Evolutionary conservation across 2,888 invertebrate species (phyloP), one percentile per base, ranked within the genome.

Genomic region (Apodemia zela): DNA sequence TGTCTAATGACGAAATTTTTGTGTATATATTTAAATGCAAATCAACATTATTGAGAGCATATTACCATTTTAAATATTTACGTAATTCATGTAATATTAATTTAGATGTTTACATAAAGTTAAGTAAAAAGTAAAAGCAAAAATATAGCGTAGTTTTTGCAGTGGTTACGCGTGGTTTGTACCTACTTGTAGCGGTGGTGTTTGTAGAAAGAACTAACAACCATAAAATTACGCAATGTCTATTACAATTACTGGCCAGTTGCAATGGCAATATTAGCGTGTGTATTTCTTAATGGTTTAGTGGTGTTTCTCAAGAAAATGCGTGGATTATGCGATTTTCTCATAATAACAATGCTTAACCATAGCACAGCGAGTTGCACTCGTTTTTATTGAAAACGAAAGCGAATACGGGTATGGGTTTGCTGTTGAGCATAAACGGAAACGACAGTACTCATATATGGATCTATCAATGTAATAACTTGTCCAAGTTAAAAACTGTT

Each of bases 111-210:
- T 7, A 29, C 13, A 57, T 25, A 29, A 57, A 57, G n/a, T 57
- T 7, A 29, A 29, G 8, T 57, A 57, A 57, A 57, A 29, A 57
- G 57, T 57, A 57, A 57, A 57, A 57, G 57, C 29, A 13, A 47
- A 54, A 54, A 57, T 57, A 57, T 29, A 57, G 25, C 15, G 54
- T 25, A 54, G 25, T 54, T 29, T 57, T 57, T 57, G 61, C 61
- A 57, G 63, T 69, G 69, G 72, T 77, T 72, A 73, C 78, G 75
- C 75, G 76, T 75, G 74, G 73, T 71, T 75, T 72, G 71, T 72
- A 68, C 66, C n/a, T n/a, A n/a, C n/a, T n/a, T n/a, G n/a, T 71
- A 60, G 67, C 75, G 75, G 75, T 71, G 75, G 72, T 67, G 62
- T 59, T n/a, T n/a, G n/a, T n/a, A n/a, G n/a, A 57, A 57, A 29